Conservation (phyloP, 53 echinoderm and acorn worm genomes). For the Echinometra lucunter region DNA sequence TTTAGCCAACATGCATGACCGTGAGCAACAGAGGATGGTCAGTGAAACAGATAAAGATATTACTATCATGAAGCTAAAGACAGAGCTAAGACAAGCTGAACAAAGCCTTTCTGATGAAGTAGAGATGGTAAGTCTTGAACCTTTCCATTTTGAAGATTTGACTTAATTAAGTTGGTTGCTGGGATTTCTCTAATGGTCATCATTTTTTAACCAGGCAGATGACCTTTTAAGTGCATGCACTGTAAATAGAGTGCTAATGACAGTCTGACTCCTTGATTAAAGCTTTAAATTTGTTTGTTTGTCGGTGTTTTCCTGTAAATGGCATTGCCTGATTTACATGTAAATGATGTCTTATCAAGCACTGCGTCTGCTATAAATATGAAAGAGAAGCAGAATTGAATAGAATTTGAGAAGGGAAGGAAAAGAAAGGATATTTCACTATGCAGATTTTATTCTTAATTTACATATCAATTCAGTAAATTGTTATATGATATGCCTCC, state of each 20-base stretch:
- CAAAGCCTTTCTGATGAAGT: constrained; percentile 72
- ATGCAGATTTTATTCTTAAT: no score
- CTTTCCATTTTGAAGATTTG: neutral
- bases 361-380: neutral
- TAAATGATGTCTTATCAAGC: neutral
- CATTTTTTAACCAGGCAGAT: constrained; percentile 8
- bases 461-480: no score
- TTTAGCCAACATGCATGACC: constrained; percentile 81
- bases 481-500: no score
- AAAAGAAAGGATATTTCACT: no score
- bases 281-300: neutral
- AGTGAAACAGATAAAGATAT: constrained; percentile 93
- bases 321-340: neutral
- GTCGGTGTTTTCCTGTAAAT: no score
- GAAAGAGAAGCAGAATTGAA: neutral
- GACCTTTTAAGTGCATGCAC: neutral
- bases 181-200: neutral
- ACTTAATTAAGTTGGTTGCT: neutral
- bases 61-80: constrained; percentile 84
- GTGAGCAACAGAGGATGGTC: constrained; percentile 89
- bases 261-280: neutral
- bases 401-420: no score
- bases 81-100: constrained; percentile 79
- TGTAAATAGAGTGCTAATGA: neutral
- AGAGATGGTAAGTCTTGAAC: constrained; percentile 70